Evolutionary conservation across 2,113 vertebrate genomes (phyloP).

Genomic region (Clarias gariepinus): DNA sequence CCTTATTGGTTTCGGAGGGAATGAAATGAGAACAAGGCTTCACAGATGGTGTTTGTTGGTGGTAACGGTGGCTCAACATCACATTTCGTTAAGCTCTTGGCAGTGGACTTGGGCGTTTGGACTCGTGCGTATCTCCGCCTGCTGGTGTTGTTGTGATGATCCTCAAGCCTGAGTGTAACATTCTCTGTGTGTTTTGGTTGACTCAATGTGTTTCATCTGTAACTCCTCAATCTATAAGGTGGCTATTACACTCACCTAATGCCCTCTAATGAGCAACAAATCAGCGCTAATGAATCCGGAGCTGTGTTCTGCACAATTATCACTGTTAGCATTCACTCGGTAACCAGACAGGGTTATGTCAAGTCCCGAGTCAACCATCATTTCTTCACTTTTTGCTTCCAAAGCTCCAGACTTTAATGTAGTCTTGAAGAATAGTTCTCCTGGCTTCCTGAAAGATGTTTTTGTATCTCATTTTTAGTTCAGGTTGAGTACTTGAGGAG

Average conservation of each 20-base stretch:
- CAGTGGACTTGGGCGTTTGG: not conserved
- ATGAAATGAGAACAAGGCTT: not conserved
- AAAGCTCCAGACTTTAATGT: no score
- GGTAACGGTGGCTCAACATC: not conserved
- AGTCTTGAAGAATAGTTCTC: no score
- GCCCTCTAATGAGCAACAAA: constrained; percentile 17
- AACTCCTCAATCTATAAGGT: not conserved
- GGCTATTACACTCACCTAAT: constrained; percentile 13
- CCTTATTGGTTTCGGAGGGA: not conserved
- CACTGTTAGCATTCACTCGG: not conserved
- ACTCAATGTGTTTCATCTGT: not conserved
- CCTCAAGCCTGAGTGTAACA: not conserved
- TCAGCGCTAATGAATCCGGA: constrained; percentile 8
- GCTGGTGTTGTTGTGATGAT: not conserved
- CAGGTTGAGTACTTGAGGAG: no score
- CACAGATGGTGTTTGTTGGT: constrained; percentile 20
- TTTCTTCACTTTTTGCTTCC: no score
- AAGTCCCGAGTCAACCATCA: not conserved
- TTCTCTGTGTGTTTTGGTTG: not conserved
- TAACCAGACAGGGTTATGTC: not conserved
- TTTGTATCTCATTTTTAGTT: no score
- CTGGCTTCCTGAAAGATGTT: no score
- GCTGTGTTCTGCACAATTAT: not conserved
- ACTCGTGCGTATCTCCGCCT: not conserved
- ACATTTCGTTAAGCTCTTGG: not conserved